Conservation (phyloP, 2,797 vertebrate genomes). For the Cuniculus paca region DNA sequence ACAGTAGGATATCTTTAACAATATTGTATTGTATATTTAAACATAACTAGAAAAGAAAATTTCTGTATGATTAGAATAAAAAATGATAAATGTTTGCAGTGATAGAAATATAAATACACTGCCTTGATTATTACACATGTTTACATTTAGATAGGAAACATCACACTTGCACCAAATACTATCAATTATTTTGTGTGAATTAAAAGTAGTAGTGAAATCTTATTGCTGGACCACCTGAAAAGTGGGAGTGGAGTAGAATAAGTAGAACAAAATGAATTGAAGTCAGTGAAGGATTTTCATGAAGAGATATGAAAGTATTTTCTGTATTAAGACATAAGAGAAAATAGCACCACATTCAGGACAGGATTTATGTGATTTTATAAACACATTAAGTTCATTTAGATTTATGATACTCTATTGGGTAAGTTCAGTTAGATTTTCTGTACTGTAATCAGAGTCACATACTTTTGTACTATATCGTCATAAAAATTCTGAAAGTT, state of each 20-base stretch:
- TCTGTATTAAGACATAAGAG: background rate
- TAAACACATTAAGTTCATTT: background rate
- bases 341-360: background rate
- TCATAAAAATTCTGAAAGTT: background rate
- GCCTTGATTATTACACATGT: background rate
- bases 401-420: background rate
- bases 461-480: background rate
- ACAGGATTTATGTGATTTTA: background rate
- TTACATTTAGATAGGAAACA: background rate
- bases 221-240: background rate
- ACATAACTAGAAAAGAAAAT: background rate
- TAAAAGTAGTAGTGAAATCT: background rate
- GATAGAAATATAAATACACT: background rate
- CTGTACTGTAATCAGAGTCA: background rate
- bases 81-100: background rate
- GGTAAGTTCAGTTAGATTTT: background rate
- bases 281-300: background rate
- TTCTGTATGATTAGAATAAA: background rate
- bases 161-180: background rate
- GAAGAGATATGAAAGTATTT: background rate
- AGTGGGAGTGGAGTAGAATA: background rate
- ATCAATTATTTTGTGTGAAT: background rate
- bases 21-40: background rate
- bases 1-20: background rate
- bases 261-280: background rate